Percentiles rank a stretch among this genome's conserved stretches.
Conservation (phyloP, 2,113 vertebrate species). For the Plecturocebus donacophilus region DNA sequence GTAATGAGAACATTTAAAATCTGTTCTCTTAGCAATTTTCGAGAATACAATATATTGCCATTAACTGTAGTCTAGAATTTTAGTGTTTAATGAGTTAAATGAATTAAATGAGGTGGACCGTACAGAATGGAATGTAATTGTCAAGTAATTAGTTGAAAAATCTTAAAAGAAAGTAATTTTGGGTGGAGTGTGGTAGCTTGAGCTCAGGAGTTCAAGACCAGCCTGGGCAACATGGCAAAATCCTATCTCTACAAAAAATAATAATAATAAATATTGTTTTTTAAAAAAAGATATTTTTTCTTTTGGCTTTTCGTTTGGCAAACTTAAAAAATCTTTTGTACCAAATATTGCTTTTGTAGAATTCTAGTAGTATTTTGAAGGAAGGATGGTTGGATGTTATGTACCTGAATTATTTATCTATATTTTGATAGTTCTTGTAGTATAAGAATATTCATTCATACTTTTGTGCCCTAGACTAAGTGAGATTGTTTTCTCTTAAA, state of each 20-base stretch:
- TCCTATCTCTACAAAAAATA: no score
- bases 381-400: background rate
- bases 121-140: background rate
- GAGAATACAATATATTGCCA: background rate
- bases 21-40: background rate
- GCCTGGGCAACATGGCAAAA: no score
- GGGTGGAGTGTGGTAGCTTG: no score
- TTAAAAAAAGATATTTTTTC: background rate
- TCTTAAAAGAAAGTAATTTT: background rate
- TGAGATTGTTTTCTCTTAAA: background rate
- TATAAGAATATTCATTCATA: background rate
- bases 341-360: background rate
- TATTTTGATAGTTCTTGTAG: background rate
- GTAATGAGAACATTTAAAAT: background rate
- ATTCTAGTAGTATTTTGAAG: background rate
- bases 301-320: background rate
- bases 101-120: background rate
- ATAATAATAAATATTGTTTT: no score
- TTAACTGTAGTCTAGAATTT: background rate
- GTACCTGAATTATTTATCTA: background rate
- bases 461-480: background rate
- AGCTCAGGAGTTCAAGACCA: no score
- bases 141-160: slow-evolving; percentile 16
- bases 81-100: background rate
- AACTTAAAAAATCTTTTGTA: background rate